Evolutionary conservation across 2,888 invertebrate genomes (phyloP), one percentile per base, ranked within the genome.

Genomic region (Phasia obesa): DNA sequence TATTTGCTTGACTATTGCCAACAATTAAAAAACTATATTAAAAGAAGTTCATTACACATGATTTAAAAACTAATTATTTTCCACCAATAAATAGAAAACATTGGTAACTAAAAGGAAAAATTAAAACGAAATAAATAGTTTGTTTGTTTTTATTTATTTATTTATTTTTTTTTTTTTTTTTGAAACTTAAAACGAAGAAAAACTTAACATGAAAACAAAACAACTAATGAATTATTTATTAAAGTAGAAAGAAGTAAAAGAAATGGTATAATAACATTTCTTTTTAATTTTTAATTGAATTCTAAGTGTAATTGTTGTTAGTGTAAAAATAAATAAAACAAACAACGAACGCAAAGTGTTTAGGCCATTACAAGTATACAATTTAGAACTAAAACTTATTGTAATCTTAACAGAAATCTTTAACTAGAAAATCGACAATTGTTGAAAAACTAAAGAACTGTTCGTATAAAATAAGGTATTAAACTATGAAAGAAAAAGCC

Each of bases 31-130:
- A 44, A 60, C 49, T 73, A 25, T 65, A 25, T 49, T 65, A n/a
- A 65, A 75, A 47, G 23, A 67, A 78, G 44, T 64, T 71, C 27
- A 49, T 67, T 60, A 49, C 49, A 79, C 64, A 87, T 87, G 88
- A 87, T 89, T 89, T 88, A 88, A 88, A 88, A 90, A 88, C 89
- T 89, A 89, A 88, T 87, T 86, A 87, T 86, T 88, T 87, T 87
- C 87, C 84, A 84, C 74, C 11, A 35, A 35, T 64, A 57, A 53
- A 53, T 49, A 79, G 70, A 83, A 79, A 83, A 79, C 74, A 69
- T 64, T 74, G 19, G 51, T 74, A 79, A 79, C 62, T 70, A 38
- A 75, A 75, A 57, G 11, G 15, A 71, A 78, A 84, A 65, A 13
- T 27, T 60, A 84, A 77, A 81, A 17, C 15, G n/a, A 81, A 44